A percentile compares a stretch with the other conserved stretches of the same genome.
Conservation (phyloP, 2,888 invertebrate species). For the Odontothrips loti region DNA sequence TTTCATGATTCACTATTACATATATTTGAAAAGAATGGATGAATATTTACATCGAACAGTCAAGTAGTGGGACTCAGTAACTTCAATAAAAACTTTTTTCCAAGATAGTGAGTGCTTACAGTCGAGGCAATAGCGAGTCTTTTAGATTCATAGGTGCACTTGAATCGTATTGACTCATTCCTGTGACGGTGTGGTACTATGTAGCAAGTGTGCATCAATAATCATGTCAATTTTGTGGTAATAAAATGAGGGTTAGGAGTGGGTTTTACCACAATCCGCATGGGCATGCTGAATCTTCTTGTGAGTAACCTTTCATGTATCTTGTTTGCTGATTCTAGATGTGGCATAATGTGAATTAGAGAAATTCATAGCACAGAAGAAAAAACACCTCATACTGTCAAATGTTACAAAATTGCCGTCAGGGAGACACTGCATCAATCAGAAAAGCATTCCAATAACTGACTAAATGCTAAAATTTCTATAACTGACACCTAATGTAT, state of each 20-base stretch:
- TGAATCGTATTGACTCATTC: background rate
- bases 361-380: slow-evolving; percentile 26
- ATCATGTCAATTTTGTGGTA: background rate
- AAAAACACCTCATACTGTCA: background rate
- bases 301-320: background rate
- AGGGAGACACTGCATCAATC: background rate
- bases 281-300: background rate
- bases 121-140: background rate
- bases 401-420: background rate
- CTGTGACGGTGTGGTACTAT: background rate
- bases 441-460: background rate
- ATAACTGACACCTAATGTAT: background rate
- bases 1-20: background rate
- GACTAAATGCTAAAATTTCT: background rate
- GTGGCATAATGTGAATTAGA: background rate
- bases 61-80: too few relatives aligned
- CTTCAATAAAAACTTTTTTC: too few relatives aligned
- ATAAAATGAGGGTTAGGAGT: background rate
- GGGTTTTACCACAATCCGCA: slow-evolving; percentile 9
- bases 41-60: background rate
- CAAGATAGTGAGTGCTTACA: background rate
- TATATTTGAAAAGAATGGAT: background rate
- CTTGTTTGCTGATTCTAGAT: slow-evolving; percentile 9
- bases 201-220: background rate
- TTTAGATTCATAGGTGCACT: background rate